These are phyloP conservation scores for Anodontia alba DNA, from an alignment of 2,888 invertebrate species.

Conservation along the genomic window DNA sequence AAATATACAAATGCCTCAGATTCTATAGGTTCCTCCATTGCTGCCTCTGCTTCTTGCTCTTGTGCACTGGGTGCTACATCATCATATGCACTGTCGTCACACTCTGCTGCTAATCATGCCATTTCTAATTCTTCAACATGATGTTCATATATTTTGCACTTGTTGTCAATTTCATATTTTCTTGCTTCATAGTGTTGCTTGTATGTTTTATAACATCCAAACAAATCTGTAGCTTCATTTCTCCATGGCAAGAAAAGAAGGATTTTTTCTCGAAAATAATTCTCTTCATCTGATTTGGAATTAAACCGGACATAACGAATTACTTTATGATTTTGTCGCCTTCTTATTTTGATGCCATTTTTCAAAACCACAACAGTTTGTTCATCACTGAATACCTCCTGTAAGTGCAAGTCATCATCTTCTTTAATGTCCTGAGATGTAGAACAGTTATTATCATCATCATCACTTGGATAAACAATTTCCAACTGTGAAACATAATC, in stretches of 20 bases:
- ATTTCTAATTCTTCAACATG: constrained; percentile 17
- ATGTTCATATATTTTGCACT: constrained; percentile 36
- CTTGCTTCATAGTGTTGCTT: constrained; percentile 8
- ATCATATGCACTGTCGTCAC: constrained; percentile 22
- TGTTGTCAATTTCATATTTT: constrained; percentile 9
- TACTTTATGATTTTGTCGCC: neutral
- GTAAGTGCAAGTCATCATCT: neutral
- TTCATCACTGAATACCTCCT: neutral
- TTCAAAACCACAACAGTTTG: neutral
- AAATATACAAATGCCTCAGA: neutral
- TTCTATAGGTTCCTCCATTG: constrained; percentile 26
- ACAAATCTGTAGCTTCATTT: constrained; percentile 9
- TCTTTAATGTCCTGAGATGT: constrained; percentile 8
- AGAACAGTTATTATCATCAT: constrained; percentile 13
- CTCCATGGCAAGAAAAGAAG: constrained; percentile 35
- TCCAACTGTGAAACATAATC: constrained; percentile 52
- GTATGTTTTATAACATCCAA: constrained; percentile 10
- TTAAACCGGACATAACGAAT: constrained; percentile 34
- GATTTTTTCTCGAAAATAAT: constrained; percentile 28
- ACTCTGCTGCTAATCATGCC: constrained; percentile 5
- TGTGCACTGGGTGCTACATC: constrained; percentile 35
- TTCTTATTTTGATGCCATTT: neutral
- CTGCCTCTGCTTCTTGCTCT: constrained; percentile 24
- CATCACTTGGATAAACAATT: constrained; percentile 41
- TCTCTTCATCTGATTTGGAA: constrained; percentile 22